Base-by-base conservation (phyloP, 2,888 invertebrate genomes). In the Saturnia japonica region DNA sequence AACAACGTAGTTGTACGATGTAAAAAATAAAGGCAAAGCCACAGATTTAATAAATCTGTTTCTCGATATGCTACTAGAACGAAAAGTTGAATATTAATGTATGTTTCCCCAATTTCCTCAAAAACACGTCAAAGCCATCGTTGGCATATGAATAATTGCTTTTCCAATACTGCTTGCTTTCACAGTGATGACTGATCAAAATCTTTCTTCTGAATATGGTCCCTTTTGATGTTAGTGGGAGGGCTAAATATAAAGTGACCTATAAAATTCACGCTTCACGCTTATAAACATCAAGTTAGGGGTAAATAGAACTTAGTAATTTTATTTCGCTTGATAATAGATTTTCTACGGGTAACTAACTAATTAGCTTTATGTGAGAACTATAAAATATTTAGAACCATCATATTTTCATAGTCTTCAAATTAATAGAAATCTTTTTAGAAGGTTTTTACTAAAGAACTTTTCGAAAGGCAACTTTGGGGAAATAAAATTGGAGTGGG, bases 121-220 rank as follows among this genome's bases (percentile, higher is more conserved):
- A 16, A 28, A 28, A 34, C 62, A 14, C 28, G 62, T 62, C 62
- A 62, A 28, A 19, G 14, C 22, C 54, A 54, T 62, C 62, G 62
- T 62, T 62, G 28, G 62, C 62, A 28, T 34, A 14, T 62, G 62
- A 62, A 62, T 62, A 62, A 62, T 62, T 62, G 34, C 34, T 62
- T 62, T 34, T 16, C 62, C 62, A 34, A 62, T 62, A 62, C 28
- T 34, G 62, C 9, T 28, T 34, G 62, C 9, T 28, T 34, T 34
- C 62, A 34, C 14, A n/a, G 34, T 0, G 25, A 28, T 62, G 62
- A 62, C 34, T 62, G 16, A 14, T 16, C 28, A 34, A 14, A 62
- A 62, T 28, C 34, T 28, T 62, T 62, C 25, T 51, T n/a, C 54
- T 54, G 54, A 54, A 54, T 54, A 22, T 54, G 54, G n/a, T 54